Evolutionary conservation across 2,797 vertebrate genomes (phyloP).

Genomic region (Pseudomugil gertrudae): DNA sequence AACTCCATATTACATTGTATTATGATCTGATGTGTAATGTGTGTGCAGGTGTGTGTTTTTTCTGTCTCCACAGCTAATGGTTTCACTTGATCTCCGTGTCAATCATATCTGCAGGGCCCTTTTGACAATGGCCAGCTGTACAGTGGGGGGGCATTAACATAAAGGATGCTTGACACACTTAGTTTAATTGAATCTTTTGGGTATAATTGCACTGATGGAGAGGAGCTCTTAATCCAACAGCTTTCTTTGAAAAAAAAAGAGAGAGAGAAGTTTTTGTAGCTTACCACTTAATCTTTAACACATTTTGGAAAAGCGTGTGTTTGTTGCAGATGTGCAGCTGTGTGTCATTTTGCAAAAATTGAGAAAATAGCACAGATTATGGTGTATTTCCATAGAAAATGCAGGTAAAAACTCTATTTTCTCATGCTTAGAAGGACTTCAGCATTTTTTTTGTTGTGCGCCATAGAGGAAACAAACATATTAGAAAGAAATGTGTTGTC

Average conservation of each 20-base stretch:
- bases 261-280: not conserved
- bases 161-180: conserved; percentile 12
- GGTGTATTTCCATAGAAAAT: not conserved
- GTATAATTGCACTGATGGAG: conserved; percentile 3
- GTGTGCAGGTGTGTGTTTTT: conserved; percentile 32
- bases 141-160: conserved; percentile 44
- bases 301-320: conserved; percentile 9
- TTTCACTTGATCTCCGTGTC: conserved; percentile 49
- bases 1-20: conserved; percentile 41
- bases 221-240: not conserved
- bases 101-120: conserved; percentile 26
- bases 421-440: not conserved
- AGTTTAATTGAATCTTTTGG: conserved; percentile 28
- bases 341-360: conserved; percentile 10
- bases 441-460: not conserved
- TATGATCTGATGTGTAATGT: conserved; percentile 19
- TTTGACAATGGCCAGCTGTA: conserved; percentile 31
- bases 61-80: conserved; percentile 50
- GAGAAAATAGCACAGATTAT: conserved; percentile 10
- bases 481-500: not conserved
- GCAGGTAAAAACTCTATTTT: conserved; percentile 3
- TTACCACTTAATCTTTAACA: conserved; percentile 8
- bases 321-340: not conserved
- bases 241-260: conserved; percentile 1
- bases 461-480: not conserved